Base-by-base conservation (phyloP, 1,140 invertebrate genomes). In the Heliconius melpomene region DNA sequence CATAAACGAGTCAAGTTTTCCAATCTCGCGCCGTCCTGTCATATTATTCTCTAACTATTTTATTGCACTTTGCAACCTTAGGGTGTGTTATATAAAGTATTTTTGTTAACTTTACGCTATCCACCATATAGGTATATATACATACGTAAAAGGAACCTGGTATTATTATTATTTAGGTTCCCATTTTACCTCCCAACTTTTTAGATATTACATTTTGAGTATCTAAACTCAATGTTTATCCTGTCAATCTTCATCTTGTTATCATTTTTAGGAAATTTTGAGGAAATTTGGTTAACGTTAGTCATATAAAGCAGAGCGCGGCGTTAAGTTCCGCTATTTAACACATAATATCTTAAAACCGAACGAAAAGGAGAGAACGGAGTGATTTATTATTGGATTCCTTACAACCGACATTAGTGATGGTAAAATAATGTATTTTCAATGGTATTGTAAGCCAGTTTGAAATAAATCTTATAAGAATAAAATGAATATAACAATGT, bases 1-100 rank as follows among this genome's bases (percentile, higher is more conserved):
- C 80, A 82, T 82, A 79, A 82, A 82, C 80, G 80, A 82, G n/a
- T 78, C 74, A 82, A 82, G 54, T 82, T 82, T 82, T 82, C 80
- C 80, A 82, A 82, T 82, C 80, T 82, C 80, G 40, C 77, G 80
- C 73, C 74, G 60, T n/a, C 57, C 77, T 74, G 73, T 82, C 80
- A 81, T 81, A 81, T 80, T 75, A 79, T 80, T 80, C 72, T 46
- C 77, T 81, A 81, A 81, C 80, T 81, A 81, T 81, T 81, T 81
- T 81, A 81, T 81, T 75, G 80, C 76, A 78, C 54, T 66, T 77
- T 81, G 76, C 79, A 81, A 81, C 71, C 76, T 81, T 72, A 81
- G 72, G 70, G 70, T 75, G 79, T 72, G 60, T 66, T 66, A 66
- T 66, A 66, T 23, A 29, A 29, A 26, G 60, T 11, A 18, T 26